Percentiles rank a stretch among this genome's conserved stretches.
Evolutionary conservation across 2,888 invertebrate species (phyloP).

Genomic region (Pseudolycoriella hygida): DNA sequence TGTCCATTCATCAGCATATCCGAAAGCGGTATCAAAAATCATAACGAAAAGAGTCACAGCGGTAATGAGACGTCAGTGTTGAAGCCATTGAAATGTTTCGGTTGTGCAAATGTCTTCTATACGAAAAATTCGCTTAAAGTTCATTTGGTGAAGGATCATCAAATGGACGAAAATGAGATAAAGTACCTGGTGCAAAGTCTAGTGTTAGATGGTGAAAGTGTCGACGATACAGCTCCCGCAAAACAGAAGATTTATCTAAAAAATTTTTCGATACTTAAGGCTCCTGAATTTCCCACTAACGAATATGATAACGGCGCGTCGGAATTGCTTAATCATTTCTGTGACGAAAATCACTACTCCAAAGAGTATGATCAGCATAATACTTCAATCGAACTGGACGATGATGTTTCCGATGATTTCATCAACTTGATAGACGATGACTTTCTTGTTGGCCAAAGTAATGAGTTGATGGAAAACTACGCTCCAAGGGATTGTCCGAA

Average conservation of each 20-base stretch:
- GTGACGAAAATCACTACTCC: background rate
- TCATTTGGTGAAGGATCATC: constrained; percentile 50
- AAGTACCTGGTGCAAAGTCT: constrained; percentile 38
- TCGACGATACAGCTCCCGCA: background rate
- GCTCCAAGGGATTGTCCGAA: background rate
- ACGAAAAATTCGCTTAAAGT: constrained; percentile 41
- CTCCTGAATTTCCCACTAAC: constrained; percentile 14
- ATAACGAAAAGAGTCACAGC: constrained; percentile 9
- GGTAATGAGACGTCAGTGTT: background rate
- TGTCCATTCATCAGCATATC: constrained; percentile 22
- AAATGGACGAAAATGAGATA: constrained; percentile 41
- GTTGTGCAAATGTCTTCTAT: constrained; percentile 46
- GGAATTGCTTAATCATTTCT: background rate
- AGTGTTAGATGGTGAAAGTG: background rate
- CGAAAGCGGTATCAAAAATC: constrained; percentile 13
- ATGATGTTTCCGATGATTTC: background rate
- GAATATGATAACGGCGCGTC: background rate
- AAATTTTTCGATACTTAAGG: constrained; percentile 24
- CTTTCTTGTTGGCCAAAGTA: background rate
- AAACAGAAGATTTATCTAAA: constrained; percentile 24
- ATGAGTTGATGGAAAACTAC: background rate
- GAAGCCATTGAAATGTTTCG: constrained; percentile 35
- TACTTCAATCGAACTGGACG: background rate
- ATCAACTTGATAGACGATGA: background rate
- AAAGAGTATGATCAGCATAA: background rate